Evolutionary conservation across 2,113 vertebrate genomes (phyloP).

Genomic region (Myrmophylax atrothorax): DNA sequence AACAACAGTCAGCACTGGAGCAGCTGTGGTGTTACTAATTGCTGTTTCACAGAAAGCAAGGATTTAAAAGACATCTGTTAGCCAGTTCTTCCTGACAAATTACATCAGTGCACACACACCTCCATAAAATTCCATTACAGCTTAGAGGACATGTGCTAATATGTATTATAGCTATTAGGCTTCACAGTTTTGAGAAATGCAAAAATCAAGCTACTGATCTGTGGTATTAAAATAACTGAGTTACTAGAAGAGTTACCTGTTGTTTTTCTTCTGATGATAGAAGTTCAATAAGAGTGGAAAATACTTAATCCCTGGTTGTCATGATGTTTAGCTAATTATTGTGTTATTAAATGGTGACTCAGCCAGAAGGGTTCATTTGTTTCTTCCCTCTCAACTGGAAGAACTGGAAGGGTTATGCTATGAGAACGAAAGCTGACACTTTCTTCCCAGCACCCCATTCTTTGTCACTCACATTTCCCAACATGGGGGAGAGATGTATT

Average conservation of each 20-base stretch:
- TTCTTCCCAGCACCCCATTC: constrained; percentile 1
- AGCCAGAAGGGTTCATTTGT: background rate
- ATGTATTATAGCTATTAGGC: constrained; percentile 22
- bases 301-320: constrained; percentile 21
- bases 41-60: background rate
- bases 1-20: background rate
- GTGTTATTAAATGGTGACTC: constrained; percentile 37
- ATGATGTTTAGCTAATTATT: constrained; percentile 24
- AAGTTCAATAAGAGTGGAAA: constrained; percentile 17
- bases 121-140: background rate
- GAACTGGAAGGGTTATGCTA: background rate
- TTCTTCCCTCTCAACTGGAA: background rate
- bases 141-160: background rate
- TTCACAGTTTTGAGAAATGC: constrained; percentile 17
- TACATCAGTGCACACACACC: background rate
- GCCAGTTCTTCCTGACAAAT: background rate
- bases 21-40: background rate
- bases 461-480: background rate
- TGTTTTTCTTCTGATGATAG: background rate
- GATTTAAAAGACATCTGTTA: background rate
- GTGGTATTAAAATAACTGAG: constrained; percentile 10
- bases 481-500: background rate
- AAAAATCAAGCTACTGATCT: constrained; percentile 15
- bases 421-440: background rate
- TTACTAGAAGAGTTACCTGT: constrained; percentile 9